Base-by-base conservation (phyloP, 2,888 invertebrate species). In the Idaea biselata region DNA sequence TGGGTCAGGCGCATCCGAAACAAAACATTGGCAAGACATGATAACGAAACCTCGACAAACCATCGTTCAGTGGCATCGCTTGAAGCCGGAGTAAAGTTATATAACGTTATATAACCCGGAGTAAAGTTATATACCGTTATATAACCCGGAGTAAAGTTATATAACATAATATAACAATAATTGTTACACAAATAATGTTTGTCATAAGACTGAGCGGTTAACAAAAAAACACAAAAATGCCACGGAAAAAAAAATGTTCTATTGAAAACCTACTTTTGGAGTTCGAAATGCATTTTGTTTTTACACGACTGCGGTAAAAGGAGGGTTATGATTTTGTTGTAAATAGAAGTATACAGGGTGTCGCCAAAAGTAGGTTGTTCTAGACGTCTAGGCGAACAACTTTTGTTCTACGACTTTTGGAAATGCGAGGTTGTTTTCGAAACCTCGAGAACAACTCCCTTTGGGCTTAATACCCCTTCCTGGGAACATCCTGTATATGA, bases 11-110 rank as follows among this genome's bases (percentile, higher is more conserved):
- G 98, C 98, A 17, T 96, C 97, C 63, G 99, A 99, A 90, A 98
- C 98, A 54, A 98, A 98, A 84, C 99, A 99, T 88, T 99, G 99
- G 99, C 98, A 98, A 81, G 99, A 99, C 84, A 99, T 99, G 99
- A 98, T 99, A 75, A 97, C 98, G 68, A 99, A 99, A 91, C 98
- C 98, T 18, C 94, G 98, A 73, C 98, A 99, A 92, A 97, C 97
- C 77, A 97, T 98, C 79, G 97, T 98, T 59, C 98, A 98, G 86
- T 99, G 99, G 99, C 99, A 99, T 93, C 96, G 98, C 86, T 94
- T 99, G 82, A 99, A 99, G 88, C 97, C 97, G 31, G 97, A 97
- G 87, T 97, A 97, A 95, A 78, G 60, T 55, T 55, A 55, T 57
- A 25, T 25, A 25, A 25, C 53, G 14, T 8, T 4, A 53, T 53